phyloP scores from a whole-genome alignment of 1,140 invertebrate genomes.

The Liolophura sinensis region DNA sequence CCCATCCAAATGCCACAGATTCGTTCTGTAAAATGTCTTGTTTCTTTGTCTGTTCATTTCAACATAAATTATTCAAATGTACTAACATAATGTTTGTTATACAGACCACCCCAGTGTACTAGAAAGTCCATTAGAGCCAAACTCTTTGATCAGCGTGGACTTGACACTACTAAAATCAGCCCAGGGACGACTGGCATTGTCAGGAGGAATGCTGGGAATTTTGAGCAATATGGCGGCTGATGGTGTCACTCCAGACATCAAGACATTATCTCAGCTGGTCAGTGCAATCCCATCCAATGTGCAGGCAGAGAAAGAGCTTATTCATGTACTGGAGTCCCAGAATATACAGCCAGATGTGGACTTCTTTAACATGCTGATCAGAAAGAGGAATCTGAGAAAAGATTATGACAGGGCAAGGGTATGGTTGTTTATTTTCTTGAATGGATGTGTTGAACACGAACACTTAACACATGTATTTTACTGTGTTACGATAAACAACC shows the following conservation, averaged over 20 bases:
- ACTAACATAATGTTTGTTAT: no score
- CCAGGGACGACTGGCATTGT: slow-evolving; percentile 65
- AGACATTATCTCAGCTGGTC: slow-evolving; percentile 78
- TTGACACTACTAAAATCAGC: slow-evolving; percentile 4
- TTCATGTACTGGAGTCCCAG: slow-evolving; percentile 65
- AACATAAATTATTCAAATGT: no score
- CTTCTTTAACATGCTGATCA: slow-evolving; percentile 87
- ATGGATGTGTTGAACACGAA: no score
- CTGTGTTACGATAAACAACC: no score
- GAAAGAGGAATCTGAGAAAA: slow-evolving; percentile 70
- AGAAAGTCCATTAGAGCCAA: no score
- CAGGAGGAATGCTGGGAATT: slow-evolving; percentile 79
- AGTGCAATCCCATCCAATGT: slow-evolving; percentile 70
- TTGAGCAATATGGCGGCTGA: slow-evolving; percentile 72
- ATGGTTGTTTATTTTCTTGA: slow-evolving; percentile 46
- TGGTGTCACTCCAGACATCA: slow-evolving; percentile 73
- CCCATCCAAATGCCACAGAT: no score
- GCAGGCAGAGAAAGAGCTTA: slow-evolving; percentile 69
- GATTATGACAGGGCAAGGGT: slow-evolving; percentile 72
- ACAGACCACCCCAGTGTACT: no score
- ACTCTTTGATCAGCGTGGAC: no score
- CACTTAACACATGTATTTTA: no score
- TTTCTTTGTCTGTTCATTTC: no score
- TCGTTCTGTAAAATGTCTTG: no score
- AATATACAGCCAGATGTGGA: slow-evolving; percentile 73